Evolutionary conservation across 2,113 vertebrate genomes (phyloP).

Genomic region (Falco punctatus): DNA sequence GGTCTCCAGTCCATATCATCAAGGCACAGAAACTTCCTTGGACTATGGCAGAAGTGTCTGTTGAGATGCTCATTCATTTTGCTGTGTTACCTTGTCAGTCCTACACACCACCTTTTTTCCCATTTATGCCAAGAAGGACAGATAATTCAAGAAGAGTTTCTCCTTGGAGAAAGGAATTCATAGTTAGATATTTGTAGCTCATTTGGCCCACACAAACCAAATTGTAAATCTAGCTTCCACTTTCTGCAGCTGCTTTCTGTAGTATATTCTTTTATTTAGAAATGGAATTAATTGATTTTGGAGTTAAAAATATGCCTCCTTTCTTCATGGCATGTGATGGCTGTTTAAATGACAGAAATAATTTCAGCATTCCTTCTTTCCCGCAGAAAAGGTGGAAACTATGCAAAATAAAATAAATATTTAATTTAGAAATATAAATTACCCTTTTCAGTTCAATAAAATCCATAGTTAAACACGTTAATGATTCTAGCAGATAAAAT

Average conservation of each 20-base stretch:
- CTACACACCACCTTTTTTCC: background rate
- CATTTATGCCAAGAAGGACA: background rate
- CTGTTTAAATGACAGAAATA: background rate
- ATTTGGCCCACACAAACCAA: background rate
- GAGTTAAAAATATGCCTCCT: background rate
- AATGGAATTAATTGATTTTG: background rate
- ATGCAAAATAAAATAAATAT: background rate
- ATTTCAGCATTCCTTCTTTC: background rate
- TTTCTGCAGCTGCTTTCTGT: background rate
- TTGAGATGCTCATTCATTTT: background rate
- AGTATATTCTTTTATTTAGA: background rate
- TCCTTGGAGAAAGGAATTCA: background rate
- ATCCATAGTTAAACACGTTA: background rate
- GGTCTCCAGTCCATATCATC: rapidly evolving
- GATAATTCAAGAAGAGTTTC: background rate
- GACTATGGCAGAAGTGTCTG: background rate
- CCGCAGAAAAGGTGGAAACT: background rate
- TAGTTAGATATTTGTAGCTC: background rate
- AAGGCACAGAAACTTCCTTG: background rate
- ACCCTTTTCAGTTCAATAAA: background rate
- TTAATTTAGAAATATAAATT: background rate
- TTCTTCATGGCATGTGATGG: background rate
- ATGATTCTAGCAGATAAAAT: background rate
- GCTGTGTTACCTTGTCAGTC: background rate
- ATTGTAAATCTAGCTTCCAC: background rate